A percentile compares a stretch with the other conserved stretches of the same genome.
Evolutionary conservation across 1,140 invertebrate genomes (phyloP).

Genomic region (Elysia chlorotica): DNA sequence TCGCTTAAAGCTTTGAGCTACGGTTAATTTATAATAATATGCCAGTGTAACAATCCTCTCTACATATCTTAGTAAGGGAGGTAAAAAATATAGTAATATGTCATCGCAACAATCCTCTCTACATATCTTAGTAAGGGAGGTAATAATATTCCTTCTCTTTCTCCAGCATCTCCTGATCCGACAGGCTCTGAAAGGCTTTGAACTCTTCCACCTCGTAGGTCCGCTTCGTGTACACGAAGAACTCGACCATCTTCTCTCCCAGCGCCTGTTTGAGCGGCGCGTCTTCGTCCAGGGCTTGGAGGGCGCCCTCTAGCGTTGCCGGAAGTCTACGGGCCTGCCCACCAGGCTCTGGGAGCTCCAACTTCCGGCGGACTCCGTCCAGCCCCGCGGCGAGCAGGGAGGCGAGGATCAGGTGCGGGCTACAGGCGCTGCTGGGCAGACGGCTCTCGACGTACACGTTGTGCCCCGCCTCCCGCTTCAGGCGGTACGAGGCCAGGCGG

Average conservation of each 20-base stretch:
- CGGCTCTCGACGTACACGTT: constrained; percentile 36
- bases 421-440: constrained; percentile 29
- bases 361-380: constrained; percentile 34
- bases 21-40: not conserved
- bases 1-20: not conserved
- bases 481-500: constrained; percentile 12
- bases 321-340: not conserved
- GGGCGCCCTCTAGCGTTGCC: not conserved
- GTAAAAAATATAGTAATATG: not conserved
- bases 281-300: not conserved
- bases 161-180: not conserved
- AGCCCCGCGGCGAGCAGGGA: constrained; percentile 37
- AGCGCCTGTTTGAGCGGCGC: not conserved
- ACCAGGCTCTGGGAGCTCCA: constrained; percentile 10
- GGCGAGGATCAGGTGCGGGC: constrained; percentile 36
- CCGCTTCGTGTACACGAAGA: not conserved
- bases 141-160: not conserved
- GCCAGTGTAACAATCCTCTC: not conserved
- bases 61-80: not conserved
- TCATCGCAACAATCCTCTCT: not conserved
- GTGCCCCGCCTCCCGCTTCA: constrained; percentile 8
- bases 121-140: no score
- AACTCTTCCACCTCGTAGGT: not conserved
- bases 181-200: not conserved
- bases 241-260: not conserved